Conservation (phyloP, 2,888 invertebrate species). For the Andrena flavipes region DNA sequence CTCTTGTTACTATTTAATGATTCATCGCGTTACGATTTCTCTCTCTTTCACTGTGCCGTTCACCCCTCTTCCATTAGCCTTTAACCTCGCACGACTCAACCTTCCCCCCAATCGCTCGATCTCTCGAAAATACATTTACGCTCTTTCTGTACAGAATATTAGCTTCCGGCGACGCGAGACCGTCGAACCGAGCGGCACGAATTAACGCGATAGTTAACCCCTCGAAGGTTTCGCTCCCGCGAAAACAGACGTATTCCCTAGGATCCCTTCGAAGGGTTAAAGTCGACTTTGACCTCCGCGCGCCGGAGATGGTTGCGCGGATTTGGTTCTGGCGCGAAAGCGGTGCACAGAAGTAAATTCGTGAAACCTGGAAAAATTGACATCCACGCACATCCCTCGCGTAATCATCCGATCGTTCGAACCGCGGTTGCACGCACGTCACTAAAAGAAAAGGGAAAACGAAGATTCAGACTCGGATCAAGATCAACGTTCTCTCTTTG, state of each 20-base stretch:
- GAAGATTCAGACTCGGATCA: conserved; percentile 49
- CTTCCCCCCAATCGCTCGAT: neutral
- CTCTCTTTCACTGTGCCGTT: neutral
- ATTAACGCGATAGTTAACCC: neutral
- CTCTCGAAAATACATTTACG: conserved; percentile 43
- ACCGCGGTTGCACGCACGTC: conserved; percentile 29
- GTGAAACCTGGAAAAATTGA: conserved; percentile 22
- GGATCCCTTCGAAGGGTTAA: conserved; percentile 1
- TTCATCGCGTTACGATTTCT: conserved; percentile 54
- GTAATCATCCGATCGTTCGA: conserved; percentile 7
- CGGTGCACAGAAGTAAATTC: conserved; percentile 39
- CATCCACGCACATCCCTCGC: conserved; percentile 30
- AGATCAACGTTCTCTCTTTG: conserved; percentile 30
- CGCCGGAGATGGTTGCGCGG: conserved; percentile 12
- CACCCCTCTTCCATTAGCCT: neutral
- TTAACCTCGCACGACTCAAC: conserved; percentile 2
- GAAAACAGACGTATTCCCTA: neutral
- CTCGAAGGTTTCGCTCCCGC: neutral
- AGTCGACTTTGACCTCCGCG: conserved; percentile 22
- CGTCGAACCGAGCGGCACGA: neutral
- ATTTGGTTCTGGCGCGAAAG: conserved; percentile 23
- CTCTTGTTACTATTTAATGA: conserved; percentile 76
- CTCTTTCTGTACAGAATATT: conserved; percentile 24
- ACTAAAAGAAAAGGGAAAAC: conserved; percentile 32
- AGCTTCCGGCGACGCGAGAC: neutral